A percentile compares a stretch with the other conserved stretches of the same genome.
Evolutionary conservation across 2,888 invertebrate genomes (phyloP).

Genomic region (Phortica okadai): DNA sequence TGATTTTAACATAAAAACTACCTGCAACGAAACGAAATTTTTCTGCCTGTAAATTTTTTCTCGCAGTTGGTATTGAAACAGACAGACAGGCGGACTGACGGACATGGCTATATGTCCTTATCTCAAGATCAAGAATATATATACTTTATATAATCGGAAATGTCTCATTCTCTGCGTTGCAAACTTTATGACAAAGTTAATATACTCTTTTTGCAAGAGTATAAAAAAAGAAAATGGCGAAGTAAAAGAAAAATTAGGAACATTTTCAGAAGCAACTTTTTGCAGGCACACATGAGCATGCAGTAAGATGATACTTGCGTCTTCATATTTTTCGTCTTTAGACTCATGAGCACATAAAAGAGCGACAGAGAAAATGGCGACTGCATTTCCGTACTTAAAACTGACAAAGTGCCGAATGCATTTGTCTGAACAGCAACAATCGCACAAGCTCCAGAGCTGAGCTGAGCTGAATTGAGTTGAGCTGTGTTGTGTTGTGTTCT

Average conservation of each 20-base stretch:
- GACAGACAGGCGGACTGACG: too few relatives aligned
- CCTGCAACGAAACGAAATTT: too few relatives aligned
- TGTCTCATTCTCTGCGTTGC: too few relatives aligned
- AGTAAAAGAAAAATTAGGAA: neutral
- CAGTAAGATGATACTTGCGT: slow-evolving; percentile 5
- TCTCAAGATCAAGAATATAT: too few relatives aligned
- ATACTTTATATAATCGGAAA: too few relatives aligned
- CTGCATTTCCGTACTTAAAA: slow-evolving; percentile 66
- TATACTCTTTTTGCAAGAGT: neutral
- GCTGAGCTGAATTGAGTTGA: neutral
- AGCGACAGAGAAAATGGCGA: slow-evolving; percentile 52
- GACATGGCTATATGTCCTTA: too few relatives aligned
- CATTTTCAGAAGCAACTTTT: neutral
- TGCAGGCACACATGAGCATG: slow-evolving; percentile 8
- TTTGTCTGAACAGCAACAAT: slow-evolving; percentile 43
- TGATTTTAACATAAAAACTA: too few relatives aligned
- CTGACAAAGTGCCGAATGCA: slow-evolving; percentile 70
- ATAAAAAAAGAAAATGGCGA: neutral
- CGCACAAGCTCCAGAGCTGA: neutral
- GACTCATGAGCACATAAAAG: neutral
- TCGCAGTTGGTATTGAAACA: too few relatives aligned
- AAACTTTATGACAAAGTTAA: too few relatives aligned
- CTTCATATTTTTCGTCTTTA: neutral
- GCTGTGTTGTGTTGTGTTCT: neutral
- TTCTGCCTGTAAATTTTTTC: too few relatives aligned